phyloP scores from a whole-genome alignment of 2,113 vertebrate genomes.

The Toxotes chatareus region DNA sequence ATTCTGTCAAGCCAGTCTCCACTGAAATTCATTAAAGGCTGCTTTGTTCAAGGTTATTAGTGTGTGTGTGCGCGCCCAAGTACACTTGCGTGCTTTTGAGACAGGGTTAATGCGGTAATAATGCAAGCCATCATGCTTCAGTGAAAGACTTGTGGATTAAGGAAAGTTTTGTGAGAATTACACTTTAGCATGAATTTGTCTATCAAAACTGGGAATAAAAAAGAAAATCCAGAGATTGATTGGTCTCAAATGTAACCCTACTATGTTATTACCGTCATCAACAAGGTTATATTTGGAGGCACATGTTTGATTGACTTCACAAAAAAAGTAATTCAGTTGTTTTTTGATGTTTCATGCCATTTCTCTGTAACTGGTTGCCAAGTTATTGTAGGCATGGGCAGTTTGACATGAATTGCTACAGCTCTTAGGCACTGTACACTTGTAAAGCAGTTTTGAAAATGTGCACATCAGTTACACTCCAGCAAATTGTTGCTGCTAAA shows the following conservation, averaged over 20 bases:
- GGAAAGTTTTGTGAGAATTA: conserved; percentile 15
- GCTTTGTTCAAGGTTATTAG: conserved; percentile 76
- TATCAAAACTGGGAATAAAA: background rate
- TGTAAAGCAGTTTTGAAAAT: background rate
- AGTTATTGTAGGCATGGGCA: background rate
- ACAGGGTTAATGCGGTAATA: conserved; percentile 38
- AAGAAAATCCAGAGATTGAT: background rate
- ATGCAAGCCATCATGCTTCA: conserved; percentile 19
- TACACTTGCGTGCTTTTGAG: conserved; percentile 8
- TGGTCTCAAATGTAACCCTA: background rate
- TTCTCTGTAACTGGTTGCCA: background rate
- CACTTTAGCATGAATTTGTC: background rate
- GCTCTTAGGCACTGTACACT: background rate
- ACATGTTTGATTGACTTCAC: no score
- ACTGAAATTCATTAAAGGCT: conserved; percentile 69
- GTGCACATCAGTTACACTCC: background rate
- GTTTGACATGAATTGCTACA: background rate
- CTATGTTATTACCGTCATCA: background rate
- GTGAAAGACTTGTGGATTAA: conserved; percentile 31
- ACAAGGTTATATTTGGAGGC: background rate
- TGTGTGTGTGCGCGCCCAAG: conserved; percentile 25
- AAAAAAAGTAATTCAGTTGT: background rate
- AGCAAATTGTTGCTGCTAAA: background rate
- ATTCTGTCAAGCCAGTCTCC: conserved; percentile 44
- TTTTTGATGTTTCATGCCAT: background rate